A percentile compares a stretch with the other conserved stretches of the same genome.
These are phyloP conservation scores for Hirundichthys speculiger DNA, from an alignment of 2,113 vertebrate genomes.

Conservation along the genomic window DNA sequence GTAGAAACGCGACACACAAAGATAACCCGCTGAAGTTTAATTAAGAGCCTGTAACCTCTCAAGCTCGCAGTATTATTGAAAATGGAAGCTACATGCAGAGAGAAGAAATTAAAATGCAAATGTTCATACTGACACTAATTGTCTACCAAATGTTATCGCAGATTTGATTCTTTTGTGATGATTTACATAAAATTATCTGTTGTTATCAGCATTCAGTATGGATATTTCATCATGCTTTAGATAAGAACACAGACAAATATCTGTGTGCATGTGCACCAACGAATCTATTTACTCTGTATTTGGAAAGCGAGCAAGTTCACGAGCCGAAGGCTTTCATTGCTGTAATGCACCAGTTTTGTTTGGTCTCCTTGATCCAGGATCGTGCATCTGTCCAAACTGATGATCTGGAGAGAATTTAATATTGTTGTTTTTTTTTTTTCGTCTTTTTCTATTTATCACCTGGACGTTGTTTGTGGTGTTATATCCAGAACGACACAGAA, in stretches of 20 bases:
- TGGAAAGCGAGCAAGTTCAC: too few species aligned
- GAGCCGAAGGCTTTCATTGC: too few species aligned
- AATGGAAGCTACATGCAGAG: slow-evolving; percentile 50
- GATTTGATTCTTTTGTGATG: slow-evolving; percentile 18
- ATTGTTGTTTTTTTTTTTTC: too few species aligned
- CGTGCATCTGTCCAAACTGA: too few species aligned
- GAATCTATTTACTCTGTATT: not conserved
- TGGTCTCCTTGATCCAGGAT: too few species aligned
- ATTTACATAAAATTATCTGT: not conserved
- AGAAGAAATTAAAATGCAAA: slow-evolving; percentile 68
- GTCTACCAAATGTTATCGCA: slow-evolving; percentile 22
- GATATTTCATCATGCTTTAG: not conserved
- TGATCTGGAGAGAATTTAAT: too few species aligned
- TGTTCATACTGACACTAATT: slow-evolving; percentile 31
- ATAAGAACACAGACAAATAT: not conserved
- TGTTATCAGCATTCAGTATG: not conserved
- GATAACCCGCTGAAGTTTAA: slow-evolving; percentile 77
- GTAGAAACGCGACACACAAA: slow-evolving; percentile 64
- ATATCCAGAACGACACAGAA: too few species aligned
- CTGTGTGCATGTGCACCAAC: not conserved
- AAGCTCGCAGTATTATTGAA: slow-evolving; percentile 66
- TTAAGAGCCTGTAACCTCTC: slow-evolving; percentile 74
- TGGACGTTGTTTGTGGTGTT: too few species aligned
- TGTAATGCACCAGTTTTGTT: too few species aligned
- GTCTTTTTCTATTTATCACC: too few species aligned